phyloP scores from a whole-genome alignment of 2,888 invertebrate genomes.

The Rotaria magnacalcarata region DNA sequence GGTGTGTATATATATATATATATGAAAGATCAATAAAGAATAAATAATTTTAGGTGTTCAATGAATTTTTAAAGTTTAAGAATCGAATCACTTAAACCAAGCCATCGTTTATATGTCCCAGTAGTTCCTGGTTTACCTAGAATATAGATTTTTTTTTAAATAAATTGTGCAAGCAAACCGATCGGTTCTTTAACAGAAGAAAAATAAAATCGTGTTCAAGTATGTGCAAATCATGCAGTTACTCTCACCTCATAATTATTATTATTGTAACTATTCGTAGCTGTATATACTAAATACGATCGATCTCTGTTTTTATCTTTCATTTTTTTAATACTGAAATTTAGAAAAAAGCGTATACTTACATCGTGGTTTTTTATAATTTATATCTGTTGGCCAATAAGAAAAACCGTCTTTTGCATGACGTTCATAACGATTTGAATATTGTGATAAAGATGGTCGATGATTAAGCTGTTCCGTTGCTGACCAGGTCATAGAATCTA shows the following conservation, averaged over 20 bases:
- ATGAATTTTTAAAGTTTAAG: constrained; percentile 31
- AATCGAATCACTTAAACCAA: constrained; percentile 42
- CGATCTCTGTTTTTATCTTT: no score
- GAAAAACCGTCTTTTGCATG: constrained; percentile 28
- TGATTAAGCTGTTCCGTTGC: neutral
- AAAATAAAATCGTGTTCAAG: no score
- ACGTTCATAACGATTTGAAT: constrained; percentile 21
- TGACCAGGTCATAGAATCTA: neutral
- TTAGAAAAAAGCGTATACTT: neutral
- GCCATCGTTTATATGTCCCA: constrained; percentile 44
- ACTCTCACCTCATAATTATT: no score
- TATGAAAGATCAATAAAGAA: neutral
- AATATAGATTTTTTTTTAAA: neutral
- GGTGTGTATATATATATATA: no score
- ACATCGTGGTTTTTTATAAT: constrained; percentile 18
- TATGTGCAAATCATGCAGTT: no score
- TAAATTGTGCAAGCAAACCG: neutral
- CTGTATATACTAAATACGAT: no score
- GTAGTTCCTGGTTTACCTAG: constrained; percentile 39
- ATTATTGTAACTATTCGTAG: no score
- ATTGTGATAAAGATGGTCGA: constrained; percentile 30
- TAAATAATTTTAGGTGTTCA: neutral
- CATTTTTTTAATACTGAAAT: no score
- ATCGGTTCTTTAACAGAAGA: no score
- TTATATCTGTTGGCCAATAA: constrained; percentile 15